Base-by-base conservation (phyloP, 1,140 invertebrate species). In the Lepidurus apus region DNA sequence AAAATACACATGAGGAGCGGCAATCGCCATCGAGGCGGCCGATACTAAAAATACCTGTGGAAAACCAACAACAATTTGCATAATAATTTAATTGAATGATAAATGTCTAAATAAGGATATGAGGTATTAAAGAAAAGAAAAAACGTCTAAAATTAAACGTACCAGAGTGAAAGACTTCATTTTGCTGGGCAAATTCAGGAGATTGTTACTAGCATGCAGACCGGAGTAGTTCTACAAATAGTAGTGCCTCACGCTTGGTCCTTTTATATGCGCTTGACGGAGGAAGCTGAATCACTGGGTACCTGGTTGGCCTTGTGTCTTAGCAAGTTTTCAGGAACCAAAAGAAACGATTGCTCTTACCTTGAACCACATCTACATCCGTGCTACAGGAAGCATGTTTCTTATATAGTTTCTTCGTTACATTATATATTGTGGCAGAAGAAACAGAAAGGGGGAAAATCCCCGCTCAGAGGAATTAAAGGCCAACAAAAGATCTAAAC, bases 341-440 rank as follows among this genome's bases (percentile, higher is more conserved):
- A 65, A 21, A 65, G 53, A 21, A 65, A 65, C 5, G 53, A 65
- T 65, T 65, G 53, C 53, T 21, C 4, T 65, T 65, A 65, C 53
- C 53, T 65, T 65, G 53, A 65, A 65, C 53, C 53, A 65, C 53
- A 65, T 65, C 21, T 65, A 17, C 53, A 65, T 65, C 53, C 53
- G 9, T n/a, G 17, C 53, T 7, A 65, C 53, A 65, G 53, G 53
- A 65, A 65, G 53, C 53, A 7, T 13, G 53, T 65, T 7, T 65
- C 21, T 65, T 65, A 21, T 0, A 13, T 7, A 65, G 53, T 65
- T 65, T n/a, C 53, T 17, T 47, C 17, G 10, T 34, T 34, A 34
- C 34, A 34, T 34, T 21, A n/a, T 65, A 21, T 65, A n/a, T 0
- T 13, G 4, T n/a, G 7, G 10, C 17, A 47, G 8, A 65, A 13